Base-by-base conservation (phyloP, 1,140 invertebrate genomes). In the Pinna nobilis region DNA sequence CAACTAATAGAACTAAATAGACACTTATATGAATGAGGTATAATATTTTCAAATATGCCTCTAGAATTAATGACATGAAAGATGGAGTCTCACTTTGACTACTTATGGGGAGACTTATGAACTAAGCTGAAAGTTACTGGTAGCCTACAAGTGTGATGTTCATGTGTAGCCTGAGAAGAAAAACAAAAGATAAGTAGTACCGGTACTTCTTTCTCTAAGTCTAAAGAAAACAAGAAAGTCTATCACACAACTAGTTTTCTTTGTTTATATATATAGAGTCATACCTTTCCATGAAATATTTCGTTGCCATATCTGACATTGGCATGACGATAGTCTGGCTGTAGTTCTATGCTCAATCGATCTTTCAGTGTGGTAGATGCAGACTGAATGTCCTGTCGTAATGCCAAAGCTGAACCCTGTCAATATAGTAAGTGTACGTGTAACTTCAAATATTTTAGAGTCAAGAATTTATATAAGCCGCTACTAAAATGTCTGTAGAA, bases 251-350 rank as follows among this genome's bases (percentile, higher is more conserved):
- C n/a, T n/a, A n/a, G n/a, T n/a, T n/a, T n/a, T n/a, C n/a, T n/a
- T n/a, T n/a, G n/a, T 47, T 47, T 47, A 47, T 47, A 18, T 20
- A 18, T 47, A 47, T 2, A 2, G 41, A 13, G 20, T 47, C 15
- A 1, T 87, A 94, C 93, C 91, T 97, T 97, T 1, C 94, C 92
- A 86, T 94, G 93, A 80, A 98, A 91, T 18, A 94, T 84, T 92
- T 95, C 95, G 78, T 97, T 93, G 85, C 98, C 97, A 77, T 98
- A 93, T 69, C 94, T 91, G 5, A 98, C 95, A 88, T 94, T 94
- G 1, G 96, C 96, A 88, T 96, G 94, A 70, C 97, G 91, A 90
- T 96, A 93, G 85, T 98, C 97, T 87, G 94, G 93, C 81, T 98
- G 96, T 23, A 98, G 84, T 87, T 96, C 95, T 70, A 99, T 96